phyloP scores from a whole-genome alignment of 1,140 invertebrate species.

The Caligus rogercresseyi region DNA sequence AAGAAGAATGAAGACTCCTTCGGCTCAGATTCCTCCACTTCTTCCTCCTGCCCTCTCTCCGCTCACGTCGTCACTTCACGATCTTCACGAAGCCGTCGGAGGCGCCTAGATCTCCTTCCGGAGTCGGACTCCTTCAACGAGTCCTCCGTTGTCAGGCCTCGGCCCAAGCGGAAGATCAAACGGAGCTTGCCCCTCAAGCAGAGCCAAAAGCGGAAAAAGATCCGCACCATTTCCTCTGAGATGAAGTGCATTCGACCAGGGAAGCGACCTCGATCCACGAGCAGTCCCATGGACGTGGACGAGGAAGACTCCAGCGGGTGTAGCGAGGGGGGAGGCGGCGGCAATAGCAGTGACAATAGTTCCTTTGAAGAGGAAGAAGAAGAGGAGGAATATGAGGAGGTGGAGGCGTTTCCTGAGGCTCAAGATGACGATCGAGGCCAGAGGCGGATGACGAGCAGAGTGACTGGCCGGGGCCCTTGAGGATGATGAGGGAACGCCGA shows the following conservation, averaged over 20 bases:
- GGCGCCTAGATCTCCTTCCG: no score
- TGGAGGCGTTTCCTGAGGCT: neutral
- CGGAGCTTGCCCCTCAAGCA: neutral
- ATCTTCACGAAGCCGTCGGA: neutral
- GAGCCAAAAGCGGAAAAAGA: neutral
- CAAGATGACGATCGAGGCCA: neutral
- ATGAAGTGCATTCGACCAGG: neutral
- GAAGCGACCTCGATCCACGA: neutral
- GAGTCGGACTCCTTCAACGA: neutral
- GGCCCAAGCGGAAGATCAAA: neutral
- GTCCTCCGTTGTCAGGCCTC: neutral
- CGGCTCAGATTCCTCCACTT: neutral
- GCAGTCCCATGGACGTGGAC: neutral
- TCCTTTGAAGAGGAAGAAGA: neutral
- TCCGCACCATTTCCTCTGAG: neutral
- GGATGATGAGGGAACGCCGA: neutral
- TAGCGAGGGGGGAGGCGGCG: no score
- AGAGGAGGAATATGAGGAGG: neutral
- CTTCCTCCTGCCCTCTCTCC: neutral
- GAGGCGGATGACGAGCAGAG: neutral
- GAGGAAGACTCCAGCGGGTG: neutral
- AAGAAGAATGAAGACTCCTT: neutral
- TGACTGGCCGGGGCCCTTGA: neutral
- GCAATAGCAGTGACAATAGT: no score
- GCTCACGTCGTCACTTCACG: neutral